Evolutionary conservation across 2,888 invertebrate species (phyloP), one percentile per base, ranked within the genome.

Genomic region (Coleophora deauratella): DNA sequence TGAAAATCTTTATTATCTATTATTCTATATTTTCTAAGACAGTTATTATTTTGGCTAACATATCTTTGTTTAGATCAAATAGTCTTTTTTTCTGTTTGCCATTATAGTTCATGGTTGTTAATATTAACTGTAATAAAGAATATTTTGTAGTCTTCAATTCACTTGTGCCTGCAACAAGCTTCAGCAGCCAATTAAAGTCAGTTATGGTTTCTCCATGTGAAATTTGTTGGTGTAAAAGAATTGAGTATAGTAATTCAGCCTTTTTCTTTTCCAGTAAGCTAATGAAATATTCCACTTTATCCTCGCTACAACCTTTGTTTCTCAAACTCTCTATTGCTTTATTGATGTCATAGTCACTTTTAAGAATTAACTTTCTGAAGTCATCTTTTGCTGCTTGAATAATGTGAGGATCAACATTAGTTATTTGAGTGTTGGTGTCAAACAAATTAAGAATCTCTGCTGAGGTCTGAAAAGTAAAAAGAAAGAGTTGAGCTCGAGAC

Each of bases 81-180:
- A 61, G 43, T 31, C 51, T 50, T 35, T 57, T 59, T 35, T 51
- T 57, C 10, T 53, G 44, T 35, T 55, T 43, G 14, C 57, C 59
- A 42, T 54, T 54, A 42, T 55, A 54, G 37, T 58, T 49, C 30
- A 63, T 41, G 31, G 66, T 70, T 27, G 54, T 55, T n/a, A 80
- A 46, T 27, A 56, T 44, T 10, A 81, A 50, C 47, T 76, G 73
- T 7, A 79, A 33, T 13, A 79, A 38, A 12, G 77, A 67, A 54
- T 74, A 74, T 45, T 56, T 63, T 27, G 71, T 49, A 12, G 63
- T 66, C 51, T 72, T 72, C 21, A 76, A 47, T 46, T 72, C 69
- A 56, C 77, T 79, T 33, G 71, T 74, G 8, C 81, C 81, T 36
- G 67, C 47, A 34, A 77, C 57, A 36, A 66, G 47, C 55, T 79